Base-by-base conservation (phyloP, 2,888 invertebrate genomes). In the Neocrepidodera transversa region DNA sequence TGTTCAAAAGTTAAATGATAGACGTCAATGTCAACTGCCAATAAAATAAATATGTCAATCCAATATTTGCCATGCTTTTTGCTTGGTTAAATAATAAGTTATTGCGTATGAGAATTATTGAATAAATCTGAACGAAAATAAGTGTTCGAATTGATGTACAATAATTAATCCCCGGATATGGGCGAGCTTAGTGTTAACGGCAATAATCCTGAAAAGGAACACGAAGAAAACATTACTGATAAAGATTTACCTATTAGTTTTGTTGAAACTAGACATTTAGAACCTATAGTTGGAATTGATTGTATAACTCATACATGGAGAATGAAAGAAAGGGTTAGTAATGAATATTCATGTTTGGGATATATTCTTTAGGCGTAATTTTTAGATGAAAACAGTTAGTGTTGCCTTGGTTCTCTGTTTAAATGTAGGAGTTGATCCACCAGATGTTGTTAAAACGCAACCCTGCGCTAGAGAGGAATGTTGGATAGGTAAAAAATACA, bases 371-470 rank as follows among this genome's bases (percentile, higher is more conserved):
- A 23, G 1, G 11, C 11, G 40, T 42, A 35, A 11, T 14, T 83
- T 81, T 18, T 80, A 96, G 91, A 97, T 98, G 93, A 98, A 98
- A 83, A 99, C 99, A 1, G 97, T 98, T 60, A 97, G 97, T 80
- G 98, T 99, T 58, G 98, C 98, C 0, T 82, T 99, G 63, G 97
- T 99, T 20, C 82, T 99, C 40, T 99, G 99, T 80, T 85, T 99
- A 35, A 99, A 99, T 81, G 93, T 99, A 55, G 98, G 98, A n/a
- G 97, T 99, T 14, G 99, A 99, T 80, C 99, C 99, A 1, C 99
- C 99, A 0, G 99, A 99, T 79, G 89, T 98, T 54, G 91, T 97
- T 28, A 98, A 98, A 81, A 96, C 96, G 2, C 93, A 95, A 74
- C 97, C 98, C 0, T 97, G 97, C 80, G 96, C 99, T 0, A 85